phyloP scores from a whole-genome alignment of 2,797 vertebrate genomes.

The Cryptoblepharus egeriae region DNA sequence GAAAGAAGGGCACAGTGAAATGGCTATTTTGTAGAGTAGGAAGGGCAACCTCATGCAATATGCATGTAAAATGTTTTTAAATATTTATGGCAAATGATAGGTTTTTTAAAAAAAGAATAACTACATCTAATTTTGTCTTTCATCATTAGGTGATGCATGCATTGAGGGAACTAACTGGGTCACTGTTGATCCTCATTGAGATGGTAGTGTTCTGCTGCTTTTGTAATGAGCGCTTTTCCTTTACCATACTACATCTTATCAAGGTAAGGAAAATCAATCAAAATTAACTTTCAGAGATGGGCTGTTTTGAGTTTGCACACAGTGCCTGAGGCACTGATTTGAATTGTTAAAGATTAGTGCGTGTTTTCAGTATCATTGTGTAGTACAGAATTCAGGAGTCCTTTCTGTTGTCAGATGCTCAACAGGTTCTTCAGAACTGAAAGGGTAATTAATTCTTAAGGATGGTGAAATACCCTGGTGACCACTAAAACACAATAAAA shows the following conservation, averaged over 20 bases:
- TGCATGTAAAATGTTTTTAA: background rate
- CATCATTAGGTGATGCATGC: conserved; percentile 93
- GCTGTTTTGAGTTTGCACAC: accelerated
- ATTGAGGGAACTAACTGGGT: conserved; percentile 92
- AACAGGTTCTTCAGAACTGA: background rate
- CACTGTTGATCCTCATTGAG: conserved; percentile 89
- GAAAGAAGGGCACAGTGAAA: background rate
- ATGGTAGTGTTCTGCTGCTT: conserved; percentile 95
- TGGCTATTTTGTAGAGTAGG: accelerated
- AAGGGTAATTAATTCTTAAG: background rate
- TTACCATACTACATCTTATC: conserved; percentile 90
- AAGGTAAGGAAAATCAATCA: conserved; percentile 82
- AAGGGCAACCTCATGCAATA: background rate
- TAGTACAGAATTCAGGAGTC: background rate
- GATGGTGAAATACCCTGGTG: background rate
- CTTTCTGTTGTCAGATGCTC: background rate
- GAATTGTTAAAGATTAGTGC: background rate
- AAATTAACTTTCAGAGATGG: background rate
- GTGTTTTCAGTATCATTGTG: background rate
- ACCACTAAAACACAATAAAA: background rate
- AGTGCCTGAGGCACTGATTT: background rate
- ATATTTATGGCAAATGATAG: background rate
- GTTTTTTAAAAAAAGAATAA: background rate
- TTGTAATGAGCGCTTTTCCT: conserved; percentile 95
- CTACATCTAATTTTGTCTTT: background rate